Base-by-base conservation (phyloP, 2,113 vertebrate species). In the Vulpes lagopus region DNA sequence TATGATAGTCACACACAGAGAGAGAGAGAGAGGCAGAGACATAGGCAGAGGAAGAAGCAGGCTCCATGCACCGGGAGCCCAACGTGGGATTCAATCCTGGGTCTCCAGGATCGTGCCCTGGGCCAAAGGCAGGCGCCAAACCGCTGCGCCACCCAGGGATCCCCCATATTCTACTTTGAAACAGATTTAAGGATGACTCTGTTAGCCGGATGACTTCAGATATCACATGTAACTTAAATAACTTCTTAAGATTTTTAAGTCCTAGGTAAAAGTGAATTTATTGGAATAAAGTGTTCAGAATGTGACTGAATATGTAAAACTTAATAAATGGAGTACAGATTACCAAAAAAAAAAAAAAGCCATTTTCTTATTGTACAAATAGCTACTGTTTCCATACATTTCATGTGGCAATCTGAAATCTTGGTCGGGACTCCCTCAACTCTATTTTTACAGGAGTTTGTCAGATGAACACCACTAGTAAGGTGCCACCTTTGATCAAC, bases 261-360 rank as follows among this genome's bases (percentile, higher is more conserved):
- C 86, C 74, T 16, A 87, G 91, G 49, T n/a, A 95, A 94, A 97
- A 96, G 84, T 89, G 88, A 94, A 96, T 78, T 93, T 86, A 57
- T 82, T 93, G 35, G 38, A 90, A 78, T 67, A 93, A 89, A 94
- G 25, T 91, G 20, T 5, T 89, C 64, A 89, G 81, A 96, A 43
- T 11, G 22, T 80, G 25, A 90, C 2, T 64, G 17, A 69, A 93
- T 62, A 76, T 91, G 4, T 89, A 91, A 89, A 93, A 96, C 49
- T 90, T 95, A 91, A 22, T 84, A 82, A 89, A 81, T 79, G 30
- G 43, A 82, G 19, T 43, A 65, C 73, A 88, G n/a, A 23, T 93
- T 95, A 94, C 17, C 23, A 17, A 78, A 51, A 76, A 64, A 64
- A 27, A 79, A 96, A 91, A 49, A 96, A 32, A 55, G 1, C 19